These are phyloP conservation scores for Pangasius larnaudii DNA, from an alignment of 2,797 vertebrate species.

Conservation along the genomic window DNA sequence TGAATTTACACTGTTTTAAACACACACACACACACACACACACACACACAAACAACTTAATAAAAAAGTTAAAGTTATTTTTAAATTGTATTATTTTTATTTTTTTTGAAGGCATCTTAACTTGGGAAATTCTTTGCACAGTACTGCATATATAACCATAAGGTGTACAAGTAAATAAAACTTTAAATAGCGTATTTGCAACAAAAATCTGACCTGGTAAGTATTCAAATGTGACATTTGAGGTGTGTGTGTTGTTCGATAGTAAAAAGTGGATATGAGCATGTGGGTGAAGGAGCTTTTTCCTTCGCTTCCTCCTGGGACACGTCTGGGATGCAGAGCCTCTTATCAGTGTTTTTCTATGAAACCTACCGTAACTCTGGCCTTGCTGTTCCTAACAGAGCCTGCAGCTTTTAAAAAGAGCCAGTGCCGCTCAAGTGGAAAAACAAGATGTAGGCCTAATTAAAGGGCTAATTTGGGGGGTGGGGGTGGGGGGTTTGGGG, in stretches of 20 bases:
- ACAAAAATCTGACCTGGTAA: neutral
- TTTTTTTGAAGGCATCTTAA: neutral
- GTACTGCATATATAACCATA: neutral
- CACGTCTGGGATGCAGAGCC: slow-evolving; percentile 29
- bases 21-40: too few species aligned
- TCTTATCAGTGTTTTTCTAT: slow-evolving; percentile 53
- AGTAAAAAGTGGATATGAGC: slow-evolving; percentile 17
- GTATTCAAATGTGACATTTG: neutral
- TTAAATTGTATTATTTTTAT: too few species aligned
- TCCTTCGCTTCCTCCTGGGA: slow-evolving; percentile 35
- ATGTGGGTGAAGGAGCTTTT: slow-evolving; percentile 20
- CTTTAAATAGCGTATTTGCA: neutral
- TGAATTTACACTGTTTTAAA: neutral
- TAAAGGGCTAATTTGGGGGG: slow-evolving; percentile 58
- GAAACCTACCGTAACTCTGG: slow-evolving; percentile 49
- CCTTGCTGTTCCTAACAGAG: slow-evolving; percentile 52
- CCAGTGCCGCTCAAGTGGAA: slow-evolving; percentile 37
- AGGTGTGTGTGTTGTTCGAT: neutral
- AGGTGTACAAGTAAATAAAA: neutral
- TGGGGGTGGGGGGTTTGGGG: too few species aligned
- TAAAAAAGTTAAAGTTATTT: too few species aligned
- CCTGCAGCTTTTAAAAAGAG: slow-evolving; percentile 40
- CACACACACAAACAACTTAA: too few species aligned
- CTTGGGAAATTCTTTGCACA: neutral
- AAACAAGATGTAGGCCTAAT: slow-evolving; percentile 58